Conservation (phyloP, 2,113 vertebrate species). For the Carassius auratus region DNA sequence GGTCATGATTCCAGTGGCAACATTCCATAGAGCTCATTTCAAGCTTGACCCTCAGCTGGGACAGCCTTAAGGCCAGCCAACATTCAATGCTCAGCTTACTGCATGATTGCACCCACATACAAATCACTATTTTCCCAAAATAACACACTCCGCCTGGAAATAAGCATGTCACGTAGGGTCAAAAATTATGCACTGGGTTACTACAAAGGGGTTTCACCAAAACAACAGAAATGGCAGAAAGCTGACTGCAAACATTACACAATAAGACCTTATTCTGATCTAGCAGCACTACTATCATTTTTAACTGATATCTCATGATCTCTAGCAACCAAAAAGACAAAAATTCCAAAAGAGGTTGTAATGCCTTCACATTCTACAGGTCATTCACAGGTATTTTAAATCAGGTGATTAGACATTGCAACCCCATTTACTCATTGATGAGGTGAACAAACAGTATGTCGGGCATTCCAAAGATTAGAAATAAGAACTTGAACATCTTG, state of each 20-base stretch:
- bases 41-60: background rate
- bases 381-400: slow-evolving; percentile 31
- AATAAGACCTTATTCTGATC: background rate
- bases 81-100: background rate
- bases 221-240: background rate
- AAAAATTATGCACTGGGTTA: background rate
- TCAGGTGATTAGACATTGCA: slow-evolving; percentile 1
- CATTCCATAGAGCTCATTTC: background rate
- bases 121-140: background rate
- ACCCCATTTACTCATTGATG: background rate
- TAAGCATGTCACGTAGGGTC: background rate
- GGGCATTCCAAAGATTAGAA: slow-evolving; percentile 53
- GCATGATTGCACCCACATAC: background rate
- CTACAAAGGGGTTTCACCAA: background rate
- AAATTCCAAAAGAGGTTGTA: background rate
- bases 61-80: slow-evolving; percentile 2
- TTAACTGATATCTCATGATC: background rate
- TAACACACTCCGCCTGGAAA: background rate
- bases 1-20: background rate
- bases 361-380: slow-evolving; percentile 1
- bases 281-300: background rate
- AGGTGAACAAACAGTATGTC: slow-evolving; percentile 25
- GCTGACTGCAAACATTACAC: background rate
- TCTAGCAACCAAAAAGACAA: background rate
- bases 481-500: slow-evolving; percentile 13